phyloP scores from a whole-genome alignment of 2,797 vertebrate species.

The Macropodus opercularis region DNA sequence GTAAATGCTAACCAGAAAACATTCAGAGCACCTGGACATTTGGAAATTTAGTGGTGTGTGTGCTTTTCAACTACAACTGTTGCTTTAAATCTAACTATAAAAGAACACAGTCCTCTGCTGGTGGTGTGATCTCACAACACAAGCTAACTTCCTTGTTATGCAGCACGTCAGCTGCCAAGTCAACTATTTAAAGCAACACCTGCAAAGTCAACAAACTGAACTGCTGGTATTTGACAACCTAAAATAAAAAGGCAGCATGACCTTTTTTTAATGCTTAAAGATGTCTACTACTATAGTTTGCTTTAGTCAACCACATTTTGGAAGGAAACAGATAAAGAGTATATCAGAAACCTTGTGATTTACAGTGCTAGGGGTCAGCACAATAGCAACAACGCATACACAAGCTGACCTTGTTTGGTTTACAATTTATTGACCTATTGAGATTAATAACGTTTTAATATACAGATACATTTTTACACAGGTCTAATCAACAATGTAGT shows the following conservation, averaged over 20 bases:
- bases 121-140: not conserved
- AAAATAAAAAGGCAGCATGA: not conserved
- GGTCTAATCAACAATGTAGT: too few relatives aligned
- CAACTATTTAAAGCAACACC: constrained; percentile 4
- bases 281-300: not conserved
- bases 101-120: not conserved
- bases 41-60: too few relatives aligned
- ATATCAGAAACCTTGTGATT: constrained; percentile 5
- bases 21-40: not conserved
- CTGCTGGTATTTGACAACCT: constrained; percentile 1
- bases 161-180: not conserved
- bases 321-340: constrained; percentile 25
- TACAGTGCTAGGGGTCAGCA: constrained; percentile 24
- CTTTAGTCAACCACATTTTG: constrained; percentile 11
- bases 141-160: not conserved
- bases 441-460: too few relatives aligned
- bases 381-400: constrained; percentile 22
- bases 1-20: not conserved
- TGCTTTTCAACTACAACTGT: too few relatives aligned
- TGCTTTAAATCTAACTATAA: too few relatives aligned
- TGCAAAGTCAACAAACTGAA: not conserved
- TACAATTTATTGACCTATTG: constrained; percentile 10
- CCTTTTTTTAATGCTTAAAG: constrained; percentile 1
- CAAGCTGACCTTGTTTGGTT: constrained; percentile 31
- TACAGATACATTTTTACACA: too few relatives aligned